Evolutionary conservation across 1,140 invertebrate species (phyloP), one percentile per base, ranked within the genome.

Genomic region (Drosophila burlai): DNA sequence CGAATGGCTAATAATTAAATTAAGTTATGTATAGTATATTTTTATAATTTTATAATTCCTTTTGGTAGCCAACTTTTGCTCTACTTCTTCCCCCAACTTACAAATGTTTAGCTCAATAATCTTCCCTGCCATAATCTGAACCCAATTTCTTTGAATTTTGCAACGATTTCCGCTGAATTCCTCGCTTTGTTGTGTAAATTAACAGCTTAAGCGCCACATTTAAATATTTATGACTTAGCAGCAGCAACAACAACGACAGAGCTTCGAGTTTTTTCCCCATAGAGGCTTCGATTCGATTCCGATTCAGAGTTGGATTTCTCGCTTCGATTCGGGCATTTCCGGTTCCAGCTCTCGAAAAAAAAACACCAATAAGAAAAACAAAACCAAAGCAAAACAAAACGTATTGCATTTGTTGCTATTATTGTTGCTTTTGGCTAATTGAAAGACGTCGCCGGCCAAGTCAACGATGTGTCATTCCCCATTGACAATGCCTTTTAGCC

Each of bases 141-240:
- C 46, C 58, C n/a, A 38, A 61, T 46, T 81, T 87, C 80, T 62
- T 76, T 60, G 67, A 86, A 86, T 80, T 87, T 77, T 38, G 67
- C 76, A 80, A 87, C 64, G 66, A 64, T 87, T 83, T 87, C 80
- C 76, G 75, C 26, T 69, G 81, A 77, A 80, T 61, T 43, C 29
- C 46, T 16, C 31, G 54, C 55, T 67, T 64, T 76, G 50, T 63
- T 63, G 66, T 81, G 75, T 77, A 80, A 83, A 87, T 86, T 76
- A 87, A 66, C 67, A 80, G 85, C 67, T 87, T 80, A 87, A 86
- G 83, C 83, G 83, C 83, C 83, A 86, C 83, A 87, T 87, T 87
- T 83, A 76, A 80, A 87, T 87, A 87, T 87, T 86, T 80, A 83
- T 81, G 79, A 61, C 64, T 60, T 61, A 38, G 16, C 71, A 75